These are phyloP conservation scores for Hassar affinis DNA, from an alignment of 2,113 vertebrate species.

Conservation along the genomic window DNA sequence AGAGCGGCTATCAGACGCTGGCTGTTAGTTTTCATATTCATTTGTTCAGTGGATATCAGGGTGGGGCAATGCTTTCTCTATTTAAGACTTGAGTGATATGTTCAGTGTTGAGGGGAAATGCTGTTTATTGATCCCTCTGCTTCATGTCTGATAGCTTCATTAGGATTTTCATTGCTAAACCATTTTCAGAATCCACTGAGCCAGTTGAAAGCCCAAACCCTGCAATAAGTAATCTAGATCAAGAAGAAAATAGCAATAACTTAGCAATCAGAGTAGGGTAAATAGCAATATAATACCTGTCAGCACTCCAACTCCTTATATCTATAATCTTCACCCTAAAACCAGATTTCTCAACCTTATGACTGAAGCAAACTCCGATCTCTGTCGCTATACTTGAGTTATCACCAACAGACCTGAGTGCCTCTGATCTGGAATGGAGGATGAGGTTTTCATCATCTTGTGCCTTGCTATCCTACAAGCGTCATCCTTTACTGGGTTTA, in stretches of 20 bases:
- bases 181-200: constrained; percentile 9
- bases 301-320: background rate
- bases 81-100: background rate
- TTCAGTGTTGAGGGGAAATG: background rate
- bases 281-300: background rate
- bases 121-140: constrained; percentile 5
- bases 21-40: constrained; percentile 8
- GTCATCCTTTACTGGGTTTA: background rate
- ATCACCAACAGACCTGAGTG: background rate
- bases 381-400: background rate
- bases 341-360: background rate
- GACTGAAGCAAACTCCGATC: background rate
- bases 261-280: background rate
- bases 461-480: background rate
- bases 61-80: background rate
- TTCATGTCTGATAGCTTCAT: constrained; percentile 19
- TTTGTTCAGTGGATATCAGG: background rate
- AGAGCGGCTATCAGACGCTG: background rate
- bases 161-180: constrained; percentile 5
- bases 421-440: background rate
- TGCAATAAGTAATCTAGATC: constrained; percentile 29
- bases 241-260: constrained; percentile 27
- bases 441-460: background rate
- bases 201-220: background rate
- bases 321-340: background rate